Base-by-base conservation (phyloP, 2,797 vertebrate species). In the Pagetopsis macropterus region DNA sequence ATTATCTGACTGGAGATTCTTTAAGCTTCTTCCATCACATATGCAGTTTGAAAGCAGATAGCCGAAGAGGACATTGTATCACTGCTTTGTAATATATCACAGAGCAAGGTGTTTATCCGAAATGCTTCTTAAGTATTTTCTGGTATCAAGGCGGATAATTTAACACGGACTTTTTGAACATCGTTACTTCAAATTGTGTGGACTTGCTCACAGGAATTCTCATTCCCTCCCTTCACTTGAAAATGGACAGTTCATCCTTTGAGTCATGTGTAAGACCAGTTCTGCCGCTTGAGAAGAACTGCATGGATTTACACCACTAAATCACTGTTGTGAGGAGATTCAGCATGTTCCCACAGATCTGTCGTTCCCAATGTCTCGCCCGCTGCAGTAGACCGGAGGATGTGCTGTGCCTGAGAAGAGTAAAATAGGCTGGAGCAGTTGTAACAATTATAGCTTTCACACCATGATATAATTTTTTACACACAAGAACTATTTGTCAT, bases 221-320 rank as follows among this genome's bases (percentile, higher is more conserved):
- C 46, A 33, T 78, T 37, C 6, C 52, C 44, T 31, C 40, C n/a
- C 75, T 55, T 77, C 45, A 76, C 65, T 84, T 82, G 75, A 89
- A 93, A 88, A 93, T 94, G 94, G 91, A 94, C 91, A 88, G 66
- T 92, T 87, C 68, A 57, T 63, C 76, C 62, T 72, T 54, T 60
- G 84, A 88, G 75, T 87, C 81, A 70, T 79, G 78, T 76, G 69
- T 87, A 50, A 75, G 49, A 79, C 19, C 81, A 79, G 86, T 90
- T 54, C 84, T 88, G 71, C 81, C 74, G 87, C 78, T 76, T 91
- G 84, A 84, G 79, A 14, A 81, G 87, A 88, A 82, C 85, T 79
- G 87, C 84, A 54, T 82, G 89, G 89, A 91, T 94, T 84, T 90
- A 79, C 79, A 79, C 76, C 82, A 61, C 78, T 81, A 89, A 91